Base-by-base conservation (phyloP, 2,888 invertebrate genomes). In the Caradrina kadenii region DNA sequence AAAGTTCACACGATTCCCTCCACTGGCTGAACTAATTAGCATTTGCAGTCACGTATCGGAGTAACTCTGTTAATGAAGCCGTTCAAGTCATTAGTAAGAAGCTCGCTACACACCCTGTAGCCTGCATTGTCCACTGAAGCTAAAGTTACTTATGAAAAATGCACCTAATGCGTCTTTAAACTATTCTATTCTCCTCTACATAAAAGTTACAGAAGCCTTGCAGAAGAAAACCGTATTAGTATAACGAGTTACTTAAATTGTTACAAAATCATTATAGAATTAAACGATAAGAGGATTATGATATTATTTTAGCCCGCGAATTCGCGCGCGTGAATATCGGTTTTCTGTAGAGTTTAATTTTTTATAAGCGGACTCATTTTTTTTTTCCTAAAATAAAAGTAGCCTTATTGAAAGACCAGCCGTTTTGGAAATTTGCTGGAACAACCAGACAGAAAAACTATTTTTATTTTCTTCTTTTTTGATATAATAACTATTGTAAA, bases 41-140 rank as follows among this genome's bases (percentile, higher is more conserved):
- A 84, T 87, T 90, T 89, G 87, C 86, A 90, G 90, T 89, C 89
- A 91, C 91, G 90, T 91, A 92, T 90, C 86, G 84, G 82, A 81
- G 88, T 87, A 87, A 87, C 87, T 90, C 85, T 85, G 87, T 87
- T 91, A 91, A 92, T 93, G 92, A 93, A 93, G 90, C 91, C 90
- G 91, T 93, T 92, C 85, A 88, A 90, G 88, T 88, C 86, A 91
- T 91, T 91, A 91, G 80, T 75, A 80, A 77, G 86, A 85, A 90
- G 85, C 83, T 83, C 69, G 68, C 72, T 66, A 73, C 60, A 76
- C 71, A 74, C 65, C 55, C 63, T 69, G 48, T 65, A 74, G 70
- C 66, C 64, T 81, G 72, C 68, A 73, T 65, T 70, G 69, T 65
- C 76, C 67, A 80, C 73, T 79, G 76, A 73, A 79, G 64, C 66